Conservation (phyloP, 2,888 invertebrate genomes). For the Campoplex nolae region DNA sequence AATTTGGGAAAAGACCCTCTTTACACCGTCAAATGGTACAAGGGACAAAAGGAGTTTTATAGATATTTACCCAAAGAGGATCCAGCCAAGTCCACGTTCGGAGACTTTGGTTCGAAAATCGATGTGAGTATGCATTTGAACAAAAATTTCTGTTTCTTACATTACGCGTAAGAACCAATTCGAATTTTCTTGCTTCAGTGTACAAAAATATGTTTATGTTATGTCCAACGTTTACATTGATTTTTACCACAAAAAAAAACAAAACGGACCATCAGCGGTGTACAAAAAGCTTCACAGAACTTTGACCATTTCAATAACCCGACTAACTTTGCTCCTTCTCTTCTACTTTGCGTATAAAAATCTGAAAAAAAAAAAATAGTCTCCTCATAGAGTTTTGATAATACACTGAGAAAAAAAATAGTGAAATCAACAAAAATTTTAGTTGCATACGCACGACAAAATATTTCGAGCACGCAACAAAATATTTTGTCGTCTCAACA, state of each 20-base stretch:
- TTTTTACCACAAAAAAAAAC: neutral
- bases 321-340: neutral
- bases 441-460: too few relatives aligned
- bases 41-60: constrained; percentile 91
- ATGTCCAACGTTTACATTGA: neutral
- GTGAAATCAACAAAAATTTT: too few relatives aligned
- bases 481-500: too few relatives aligned
- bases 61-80: constrained; percentile 92
- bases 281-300: neutral
- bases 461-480: too few relatives aligned
- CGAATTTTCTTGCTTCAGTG: neutral
- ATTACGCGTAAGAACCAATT: neutral
- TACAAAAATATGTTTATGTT: neutral
- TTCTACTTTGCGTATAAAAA: neutral
- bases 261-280: neutral
- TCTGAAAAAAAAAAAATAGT: too few relatives aligned
- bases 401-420: too few relatives aligned
- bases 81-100: constrained; percentile 91
- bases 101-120: constrained; percentile 89
- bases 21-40: constrained; percentile 94
- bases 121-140: constrained; percentile 88
- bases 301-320: neutral
- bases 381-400: too few relatives aligned
- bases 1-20: constrained; percentile 90
- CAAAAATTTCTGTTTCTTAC: neutral